Conservation (phyloP, 2,113 vertebrate species). For the Oryzias celebensis region DNA sequence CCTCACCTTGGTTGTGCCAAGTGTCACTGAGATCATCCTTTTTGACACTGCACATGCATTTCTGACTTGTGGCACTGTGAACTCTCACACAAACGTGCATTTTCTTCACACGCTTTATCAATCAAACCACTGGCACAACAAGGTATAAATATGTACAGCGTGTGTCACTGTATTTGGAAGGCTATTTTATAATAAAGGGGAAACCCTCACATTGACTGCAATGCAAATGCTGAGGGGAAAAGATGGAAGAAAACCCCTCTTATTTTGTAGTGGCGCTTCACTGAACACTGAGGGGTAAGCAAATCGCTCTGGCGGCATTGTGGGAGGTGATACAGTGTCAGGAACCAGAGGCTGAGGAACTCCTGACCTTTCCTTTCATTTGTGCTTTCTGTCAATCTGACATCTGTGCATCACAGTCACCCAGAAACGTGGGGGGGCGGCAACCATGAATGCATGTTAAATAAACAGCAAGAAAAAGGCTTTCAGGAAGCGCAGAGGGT, state of each 20-base stretch:
- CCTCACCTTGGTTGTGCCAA: no score
- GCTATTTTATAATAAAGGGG: conserved; percentile 21
- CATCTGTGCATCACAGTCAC: conserved; percentile 25
- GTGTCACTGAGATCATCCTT: neutral
- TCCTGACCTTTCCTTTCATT: conserved; percentile 63
- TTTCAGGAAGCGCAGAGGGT: conserved; percentile 19
- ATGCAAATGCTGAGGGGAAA: conserved; percentile 55
- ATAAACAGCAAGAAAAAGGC: neutral
- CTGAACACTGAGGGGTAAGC: conserved; percentile 40
- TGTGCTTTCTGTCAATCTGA: conserved; percentile 39
- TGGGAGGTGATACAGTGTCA: conserved; percentile 53
- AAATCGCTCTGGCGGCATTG: conserved; percentile 10
- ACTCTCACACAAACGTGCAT: neutral
- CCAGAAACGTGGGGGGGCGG: conserved; percentile 14
- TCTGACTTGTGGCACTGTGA: neutral
- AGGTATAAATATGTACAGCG: neutral
- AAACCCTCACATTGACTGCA: conserved; percentile 41
- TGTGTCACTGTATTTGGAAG: conserved; percentile 8
- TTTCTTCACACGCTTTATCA: no score
- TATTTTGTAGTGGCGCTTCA: conserved; percentile 11
- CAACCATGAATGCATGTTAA: conserved; percentile 1
- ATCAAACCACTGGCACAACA: neutral
- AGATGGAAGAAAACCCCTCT: conserved; percentile 51
- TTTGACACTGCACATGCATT: neutral
- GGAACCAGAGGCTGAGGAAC: conserved; percentile 61